Evolutionary conservation across 2,797 vertebrate genomes (phyloP).

Genomic region (Basileuterus tristriatus): DNA sequence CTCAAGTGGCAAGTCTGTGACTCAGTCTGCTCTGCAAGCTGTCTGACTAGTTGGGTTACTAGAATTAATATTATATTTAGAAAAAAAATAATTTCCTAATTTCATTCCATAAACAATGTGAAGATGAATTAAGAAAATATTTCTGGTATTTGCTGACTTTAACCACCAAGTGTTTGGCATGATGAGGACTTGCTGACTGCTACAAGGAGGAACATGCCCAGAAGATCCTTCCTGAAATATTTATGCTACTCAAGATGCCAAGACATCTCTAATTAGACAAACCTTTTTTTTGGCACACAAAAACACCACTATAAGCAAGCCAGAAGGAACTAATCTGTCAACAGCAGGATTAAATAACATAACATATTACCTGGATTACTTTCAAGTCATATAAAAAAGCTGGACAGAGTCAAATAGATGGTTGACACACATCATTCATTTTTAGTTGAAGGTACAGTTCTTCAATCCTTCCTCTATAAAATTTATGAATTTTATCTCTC

Average conservation of each 20-base stretch:
- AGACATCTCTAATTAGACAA: neutral
- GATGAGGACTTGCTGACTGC: neutral
- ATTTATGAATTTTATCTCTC: neutral
- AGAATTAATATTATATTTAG: neutral
- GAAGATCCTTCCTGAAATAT: neutral
- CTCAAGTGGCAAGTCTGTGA: neutral
- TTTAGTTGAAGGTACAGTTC: neutral
- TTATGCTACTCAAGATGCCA: neutral
- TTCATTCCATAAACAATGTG: neutral
- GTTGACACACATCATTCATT: neutral
- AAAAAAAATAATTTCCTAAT: neutral
- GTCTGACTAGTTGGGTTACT: neutral
- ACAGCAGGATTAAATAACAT: neutral
- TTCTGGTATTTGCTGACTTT: neutral
- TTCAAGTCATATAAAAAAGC: neutral
- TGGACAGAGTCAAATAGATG: neutral
- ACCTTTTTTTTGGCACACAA: neutral
- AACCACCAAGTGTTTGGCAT: neutral
- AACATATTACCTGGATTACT: neutral
- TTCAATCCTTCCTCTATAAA: neutral
- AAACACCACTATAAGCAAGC: neutral
- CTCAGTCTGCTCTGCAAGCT: neutral
- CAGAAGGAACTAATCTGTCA: conserved; percentile 30
- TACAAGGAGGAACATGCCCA: neutral
- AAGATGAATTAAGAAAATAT: neutral